phyloP scores from a whole-genome alignment of 1,140 invertebrate genomes.

The Dendrolimus punctatus region DNA sequence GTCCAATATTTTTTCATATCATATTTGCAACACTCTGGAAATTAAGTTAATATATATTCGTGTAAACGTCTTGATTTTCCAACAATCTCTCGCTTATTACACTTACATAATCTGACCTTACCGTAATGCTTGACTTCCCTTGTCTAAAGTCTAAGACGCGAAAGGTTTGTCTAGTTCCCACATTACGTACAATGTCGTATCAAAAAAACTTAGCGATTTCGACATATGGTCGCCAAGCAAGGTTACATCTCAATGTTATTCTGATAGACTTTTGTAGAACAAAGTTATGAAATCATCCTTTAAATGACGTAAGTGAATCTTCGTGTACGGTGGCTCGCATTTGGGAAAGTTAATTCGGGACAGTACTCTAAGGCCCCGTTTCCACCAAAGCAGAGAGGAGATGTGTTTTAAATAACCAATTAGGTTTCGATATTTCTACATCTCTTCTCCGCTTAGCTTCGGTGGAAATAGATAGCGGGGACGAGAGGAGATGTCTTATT shows the following conservation, averaged over 20 bases:
- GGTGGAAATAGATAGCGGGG: too few relatives aligned
- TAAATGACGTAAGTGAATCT: constrained; percentile 11
- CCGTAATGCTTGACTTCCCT: constrained; percentile 18
- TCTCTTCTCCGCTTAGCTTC: too few relatives aligned
- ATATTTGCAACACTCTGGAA: too few relatives aligned
- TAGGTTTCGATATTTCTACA: too few relatives aligned
- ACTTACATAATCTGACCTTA: constrained; percentile 8
- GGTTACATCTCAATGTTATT: constrained; percentile 24
- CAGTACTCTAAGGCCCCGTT: too few relatives aligned
- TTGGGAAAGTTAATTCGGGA: background rate
- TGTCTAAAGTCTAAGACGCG: constrained; percentile 6
- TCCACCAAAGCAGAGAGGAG: too few relatives aligned
- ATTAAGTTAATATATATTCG: too few relatives aligned
- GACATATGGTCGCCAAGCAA: constrained; percentile 50
- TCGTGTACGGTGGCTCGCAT: constrained; percentile 3
- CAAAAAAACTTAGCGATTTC: constrained; percentile 25
- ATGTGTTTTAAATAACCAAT: too few relatives aligned
- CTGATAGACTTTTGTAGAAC: constrained; percentile 13
- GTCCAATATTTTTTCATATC: too few relatives aligned
- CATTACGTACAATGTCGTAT: constrained; percentile 32
- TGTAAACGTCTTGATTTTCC: constrained; percentile 1
- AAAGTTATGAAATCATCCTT: constrained; percentile 11
- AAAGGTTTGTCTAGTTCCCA: constrained; percentile 33
- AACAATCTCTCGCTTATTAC: background rate
- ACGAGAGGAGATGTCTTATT: too few relatives aligned